These are phyloP conservation scores for Sus cebifrons DNA, from an alignment of 2,797 vertebrate species.

Conservation along the genomic window DNA sequence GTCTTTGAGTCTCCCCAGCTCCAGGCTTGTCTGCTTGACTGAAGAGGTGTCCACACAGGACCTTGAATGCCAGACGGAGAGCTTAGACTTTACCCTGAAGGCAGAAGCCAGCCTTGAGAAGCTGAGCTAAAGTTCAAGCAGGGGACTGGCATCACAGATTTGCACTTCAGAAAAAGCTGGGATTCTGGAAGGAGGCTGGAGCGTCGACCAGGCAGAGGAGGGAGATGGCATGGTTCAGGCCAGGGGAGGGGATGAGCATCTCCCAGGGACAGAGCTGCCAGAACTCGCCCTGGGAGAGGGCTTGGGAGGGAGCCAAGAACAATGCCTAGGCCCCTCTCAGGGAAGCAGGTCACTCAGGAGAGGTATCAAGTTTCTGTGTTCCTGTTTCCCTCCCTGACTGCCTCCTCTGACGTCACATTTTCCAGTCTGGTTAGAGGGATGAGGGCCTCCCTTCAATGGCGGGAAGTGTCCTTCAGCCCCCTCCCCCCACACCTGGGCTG, in stretches of 20 bases:
- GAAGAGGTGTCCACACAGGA: background rate
- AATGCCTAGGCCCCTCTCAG: background rate
- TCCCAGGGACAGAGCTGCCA: background rate
- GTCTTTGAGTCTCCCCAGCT: background rate
- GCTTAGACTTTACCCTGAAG: slow-evolving; percentile 3
- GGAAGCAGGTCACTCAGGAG: slow-evolving; percentile 17
- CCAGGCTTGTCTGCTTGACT: background rate
- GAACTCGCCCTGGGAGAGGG: background rate
- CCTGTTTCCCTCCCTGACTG: slow-evolving; percentile 47
- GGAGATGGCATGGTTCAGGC: background rate
- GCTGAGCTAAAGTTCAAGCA: background rate
- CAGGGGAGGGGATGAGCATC: background rate
- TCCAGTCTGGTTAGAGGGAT: slow-evolving; percentile 73
- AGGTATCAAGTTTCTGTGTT: slow-evolving; percentile 77
- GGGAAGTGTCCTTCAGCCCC: slow-evolving; percentile 78
- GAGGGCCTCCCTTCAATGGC: slow-evolving; percentile 68
- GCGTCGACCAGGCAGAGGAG: background rate
- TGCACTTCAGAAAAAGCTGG: background rate
- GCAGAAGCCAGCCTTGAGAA: background rate
- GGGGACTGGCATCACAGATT: background rate
- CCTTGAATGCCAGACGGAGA: slow-evolving; percentile 8
- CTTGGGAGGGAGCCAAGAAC: no score
- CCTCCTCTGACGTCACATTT: slow-evolving; percentile 83
- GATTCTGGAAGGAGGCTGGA: background rate
- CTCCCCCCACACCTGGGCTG: slow-evolving; percentile 66